These are phyloP conservation scores for Melanotaenia maccullochi DNA, from an alignment of 2,797 vertebrate species.

Conservation along the genomic window DNA sequence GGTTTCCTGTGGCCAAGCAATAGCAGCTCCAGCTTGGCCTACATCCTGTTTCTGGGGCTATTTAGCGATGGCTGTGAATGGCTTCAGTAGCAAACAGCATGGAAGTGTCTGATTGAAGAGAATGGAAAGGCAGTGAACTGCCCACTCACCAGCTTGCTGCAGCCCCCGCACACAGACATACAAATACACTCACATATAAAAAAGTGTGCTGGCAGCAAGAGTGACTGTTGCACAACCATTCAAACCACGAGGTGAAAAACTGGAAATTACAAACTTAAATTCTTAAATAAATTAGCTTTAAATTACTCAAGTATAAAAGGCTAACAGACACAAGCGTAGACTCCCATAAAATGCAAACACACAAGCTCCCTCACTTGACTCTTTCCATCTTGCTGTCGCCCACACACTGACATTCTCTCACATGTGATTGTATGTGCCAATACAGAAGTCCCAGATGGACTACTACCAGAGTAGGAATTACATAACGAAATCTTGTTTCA, in stretches of 20 bases:
- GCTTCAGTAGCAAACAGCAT: slow-evolving; percentile 47
- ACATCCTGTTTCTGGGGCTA: slow-evolving; percentile 72
- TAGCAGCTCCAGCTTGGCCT: slow-evolving; percentile 68
- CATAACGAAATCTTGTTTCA: slow-evolving; percentile 68
- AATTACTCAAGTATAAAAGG: slow-evolving; percentile 16
- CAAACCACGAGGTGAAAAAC: slow-evolving; percentile 38
- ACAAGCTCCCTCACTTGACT: slow-evolving; percentile 57
- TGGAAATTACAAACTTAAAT: slow-evolving; percentile 26
- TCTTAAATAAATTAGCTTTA: slow-evolving; percentile 28
- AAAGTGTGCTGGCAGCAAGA: slow-evolving; percentile 3
- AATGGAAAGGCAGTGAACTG: slow-evolving; percentile 54
- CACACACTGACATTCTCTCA: slow-evolving; percentile 66
- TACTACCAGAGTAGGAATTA: slow-evolving; percentile 72
- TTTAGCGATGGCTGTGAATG: slow-evolving; percentile 69
- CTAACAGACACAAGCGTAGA: slow-evolving; percentile 3
- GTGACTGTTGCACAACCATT: slow-evolving; percentile 1
- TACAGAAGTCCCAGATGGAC: slow-evolving; percentile 78
- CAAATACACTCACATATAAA: slow-evolving; percentile 26
- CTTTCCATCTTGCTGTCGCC: slow-evolving; percentile 71
- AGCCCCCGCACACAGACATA: slow-evolving; percentile 54
- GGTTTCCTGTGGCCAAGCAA: slow-evolving; percentile 55
- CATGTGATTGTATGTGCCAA: slow-evolving; percentile 64
- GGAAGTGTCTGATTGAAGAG: slow-evolving; percentile 58
- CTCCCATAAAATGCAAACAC: slow-evolving; percentile 14
- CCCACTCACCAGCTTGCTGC: slow-evolving; percentile 81